Conservation (phyloP, 2,888 invertebrate genomes). For the Stenurella melanura region DNA sequence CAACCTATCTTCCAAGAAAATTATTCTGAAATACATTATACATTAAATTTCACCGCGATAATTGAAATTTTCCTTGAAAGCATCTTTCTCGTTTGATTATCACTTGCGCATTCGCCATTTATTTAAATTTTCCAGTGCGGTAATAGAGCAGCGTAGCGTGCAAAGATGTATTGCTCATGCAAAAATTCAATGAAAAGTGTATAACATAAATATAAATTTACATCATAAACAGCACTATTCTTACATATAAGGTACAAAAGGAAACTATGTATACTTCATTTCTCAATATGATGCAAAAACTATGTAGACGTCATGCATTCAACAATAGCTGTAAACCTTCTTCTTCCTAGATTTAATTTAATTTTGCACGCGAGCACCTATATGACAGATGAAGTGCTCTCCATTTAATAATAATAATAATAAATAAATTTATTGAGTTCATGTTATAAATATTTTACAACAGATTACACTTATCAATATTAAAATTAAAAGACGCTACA, state of each 20-base stretch:
- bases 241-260: not conserved
- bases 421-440: too few species aligned
- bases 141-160: not conserved
- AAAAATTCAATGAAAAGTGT: not conserved
- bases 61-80: not conserved
- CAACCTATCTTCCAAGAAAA: not conserved
- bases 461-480: too few species aligned
- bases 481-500: too few species aligned
- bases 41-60: not conserved
- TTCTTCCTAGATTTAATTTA: too few species aligned
- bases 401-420: too few species aligned
- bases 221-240: not conserved
- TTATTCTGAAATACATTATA: not conserved
- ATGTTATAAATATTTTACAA: too few species aligned
- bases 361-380: too few species aligned
- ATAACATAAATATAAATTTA: not conserved
- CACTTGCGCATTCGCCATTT: conserved; percentile 25
- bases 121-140: not conserved
- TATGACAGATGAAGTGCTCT: too few species aligned
- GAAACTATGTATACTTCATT: too few species aligned
- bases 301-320: too few species aligned
- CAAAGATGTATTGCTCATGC: not conserved
- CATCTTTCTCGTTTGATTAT: not conserved
- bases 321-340: too few species aligned
- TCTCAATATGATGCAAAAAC: too few species aligned